Base-by-base conservation (phyloP, 2,797 vertebrate species). In the Gastrophryne carolinensis region DNA sequence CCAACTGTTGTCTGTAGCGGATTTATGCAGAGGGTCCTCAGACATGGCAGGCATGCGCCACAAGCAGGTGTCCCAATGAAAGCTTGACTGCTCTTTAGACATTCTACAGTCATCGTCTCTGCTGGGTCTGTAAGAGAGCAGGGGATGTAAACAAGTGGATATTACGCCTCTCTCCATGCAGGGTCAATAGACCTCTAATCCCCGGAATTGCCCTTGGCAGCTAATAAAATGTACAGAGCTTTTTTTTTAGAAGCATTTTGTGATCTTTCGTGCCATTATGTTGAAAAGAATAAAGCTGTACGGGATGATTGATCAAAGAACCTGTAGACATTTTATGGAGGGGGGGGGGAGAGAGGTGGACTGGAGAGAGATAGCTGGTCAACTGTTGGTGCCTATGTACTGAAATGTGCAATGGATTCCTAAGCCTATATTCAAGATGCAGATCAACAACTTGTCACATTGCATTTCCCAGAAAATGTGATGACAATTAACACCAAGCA, bases 181-280 rank as follows among this genome's bases (percentile, higher is more conserved):
- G 54, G 56, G 73, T 61, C 65, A 62, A 68, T 69, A 26, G 30
- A 75, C 37, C 47, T 68, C 34, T 75, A 75, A 75, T 69, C 64
- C 65, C 34, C 17, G 17, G 2, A 47, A 62, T 44, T 17, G 39
- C n/a, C 41, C 61, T 39, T 68, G 73, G 53, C 63, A 75, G 73
- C 56, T 75, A 69, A 68, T 75, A 61, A 75, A 75, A 75, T 44
- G 24, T 23, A 29, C 17, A 30, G 34, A 62, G 15, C 23, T 21
- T 5, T 17, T 62, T 12, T 61, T 69, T 29, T 21, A 41, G 39
- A 34, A 50, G 21, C n/a, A 39, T 75, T 35, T 61, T 52, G 47
- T n/a, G n/a, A n/a, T n/a, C n/a, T n/a, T n/a, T n/a, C n/a, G n/a
- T n/a, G n/a, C n/a, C n/a, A n/a, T n/a, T n/a, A n/a, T n/a, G n/a